Evolutionary conservation across 2,888 invertebrate species (phyloP).

Genomic region (Alsophila aescularia): DNA sequence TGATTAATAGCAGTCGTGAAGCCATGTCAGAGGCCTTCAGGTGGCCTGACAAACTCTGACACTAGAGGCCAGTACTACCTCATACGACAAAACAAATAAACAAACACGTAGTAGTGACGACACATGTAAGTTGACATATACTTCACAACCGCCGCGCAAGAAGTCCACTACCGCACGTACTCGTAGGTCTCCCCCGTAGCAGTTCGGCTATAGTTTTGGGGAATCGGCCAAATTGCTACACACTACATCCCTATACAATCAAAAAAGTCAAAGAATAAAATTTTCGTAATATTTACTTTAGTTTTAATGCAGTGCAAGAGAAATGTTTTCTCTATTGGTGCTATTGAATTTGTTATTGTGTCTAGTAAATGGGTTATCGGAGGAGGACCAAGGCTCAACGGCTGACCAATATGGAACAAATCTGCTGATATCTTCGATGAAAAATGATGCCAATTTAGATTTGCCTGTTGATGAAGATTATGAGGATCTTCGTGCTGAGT

Average conservation of each 20-base stretch:
- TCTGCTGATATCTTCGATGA: constrained; percentile 52
- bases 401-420: constrained; percentile 49
- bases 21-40: too few relatives aligned
- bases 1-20: too few relatives aligned
- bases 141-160: too few relatives aligned
- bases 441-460: constrained; percentile 66
- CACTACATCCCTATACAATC: constrained; percentile 3
- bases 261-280: constrained; percentile 11
- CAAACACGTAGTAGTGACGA: too few relatives aligned
- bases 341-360: constrained; percentile 48
- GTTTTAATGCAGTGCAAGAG: constrained; percentile 33
- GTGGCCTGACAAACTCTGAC: too few relatives aligned
- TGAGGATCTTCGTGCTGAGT: constrained; percentile 73
- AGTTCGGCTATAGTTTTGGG: too few relatives aligned
- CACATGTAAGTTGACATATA: too few relatives aligned
- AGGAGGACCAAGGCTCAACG: constrained; percentile 21
- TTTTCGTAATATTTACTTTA: constrained; percentile 4
- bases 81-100: too few relatives aligned
- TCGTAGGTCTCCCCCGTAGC: too few relatives aligned
- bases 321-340: constrained; percentile 53
- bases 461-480: constrained; percentile 73
- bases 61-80: too few relatives aligned
- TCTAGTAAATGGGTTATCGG: constrained; percentile 2
- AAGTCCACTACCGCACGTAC: too few relatives aligned
- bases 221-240: too few relatives aligned